phyloP scores from a whole-genome alignment of 2,888 invertebrate species.

The Aphodius granarius region DNA sequence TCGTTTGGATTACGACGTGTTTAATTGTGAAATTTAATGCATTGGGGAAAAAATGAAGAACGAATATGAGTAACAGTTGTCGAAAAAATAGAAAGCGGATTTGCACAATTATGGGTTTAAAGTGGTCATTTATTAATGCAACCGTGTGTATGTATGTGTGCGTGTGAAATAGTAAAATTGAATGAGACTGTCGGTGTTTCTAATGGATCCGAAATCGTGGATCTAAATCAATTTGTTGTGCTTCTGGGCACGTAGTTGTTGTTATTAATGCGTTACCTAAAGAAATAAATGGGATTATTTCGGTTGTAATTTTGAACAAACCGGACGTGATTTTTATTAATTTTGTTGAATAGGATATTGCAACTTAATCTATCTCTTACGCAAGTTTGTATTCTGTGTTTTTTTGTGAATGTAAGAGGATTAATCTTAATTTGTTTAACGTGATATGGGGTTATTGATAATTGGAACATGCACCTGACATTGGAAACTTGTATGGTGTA shows the following conservation, averaged over 20 bases:
- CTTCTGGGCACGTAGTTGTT: neutral
- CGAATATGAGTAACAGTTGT: neutral
- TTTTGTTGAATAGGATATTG: neutral
- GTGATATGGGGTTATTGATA: neutral
- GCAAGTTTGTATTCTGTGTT: neutral
- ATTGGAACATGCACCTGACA: neutral
- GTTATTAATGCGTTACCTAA: neutral
- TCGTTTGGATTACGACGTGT: neutral
- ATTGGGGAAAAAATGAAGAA: neutral
- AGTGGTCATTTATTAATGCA: slow-evolving; percentile 2
- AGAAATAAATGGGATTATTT: neutral
- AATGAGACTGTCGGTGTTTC: neutral
- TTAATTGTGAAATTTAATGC: neutral
- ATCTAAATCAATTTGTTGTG: neutral
- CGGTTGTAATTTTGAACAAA: neutral
- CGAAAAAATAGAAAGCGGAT: slow-evolving; percentile 7
- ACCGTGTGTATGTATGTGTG: neutral
- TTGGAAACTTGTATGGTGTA: neutral
- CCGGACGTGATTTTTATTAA: neutral
- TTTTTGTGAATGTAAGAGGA: neutral
- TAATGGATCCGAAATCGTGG: neutral
- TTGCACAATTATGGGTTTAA: slow-evolving; percentile 3
- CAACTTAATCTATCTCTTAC: neutral
- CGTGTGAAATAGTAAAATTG: neutral
- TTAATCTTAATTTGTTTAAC: neutral